Conservation (phyloP, 2,888 invertebrate species). For the Brachypterus glaber region DNA sequence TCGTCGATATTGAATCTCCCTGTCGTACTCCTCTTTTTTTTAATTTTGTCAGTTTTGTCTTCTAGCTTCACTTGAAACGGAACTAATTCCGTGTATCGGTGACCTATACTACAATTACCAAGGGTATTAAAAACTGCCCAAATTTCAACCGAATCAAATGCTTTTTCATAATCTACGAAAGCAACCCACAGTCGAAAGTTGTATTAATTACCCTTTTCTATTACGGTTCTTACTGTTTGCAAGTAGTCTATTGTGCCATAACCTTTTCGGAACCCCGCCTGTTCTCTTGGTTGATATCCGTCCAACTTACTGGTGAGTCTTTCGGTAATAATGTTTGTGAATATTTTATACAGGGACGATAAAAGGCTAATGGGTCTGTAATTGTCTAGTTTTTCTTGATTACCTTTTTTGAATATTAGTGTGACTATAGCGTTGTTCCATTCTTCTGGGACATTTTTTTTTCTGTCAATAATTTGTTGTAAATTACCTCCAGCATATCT, state of each 20-base stretch:
- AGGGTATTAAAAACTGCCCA: too few species aligned
- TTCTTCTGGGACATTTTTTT: slow-evolving; percentile 6
- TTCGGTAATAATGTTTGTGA: slow-evolving; percentile 17
- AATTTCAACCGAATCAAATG: too few species aligned
- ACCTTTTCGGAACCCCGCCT: slow-evolving; percentile 15
- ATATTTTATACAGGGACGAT: slow-evolving; percentile 14
- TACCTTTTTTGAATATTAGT: slow-evolving; percentile 11
- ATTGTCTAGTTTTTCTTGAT: slow-evolving; percentile 11
- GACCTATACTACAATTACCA: too few species aligned
- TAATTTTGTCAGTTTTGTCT: too few species aligned
- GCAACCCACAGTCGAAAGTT: too few species aligned
- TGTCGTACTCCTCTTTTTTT: too few species aligned
- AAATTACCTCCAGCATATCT: too few species aligned
- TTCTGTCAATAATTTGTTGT: too few species aligned
- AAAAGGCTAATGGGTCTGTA: slow-evolving; percentile 14
- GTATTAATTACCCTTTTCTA: slow-evolving; percentile 19
- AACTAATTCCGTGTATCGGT: too few species aligned
- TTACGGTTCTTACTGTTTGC: slow-evolving; percentile 13
- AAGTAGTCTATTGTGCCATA: slow-evolving; percentile 18
- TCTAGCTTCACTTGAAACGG: too few species aligned
- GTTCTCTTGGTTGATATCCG: slow-evolving; percentile 17
- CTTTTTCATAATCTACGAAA: too few species aligned
- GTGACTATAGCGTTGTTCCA: slow-evolving; percentile 13
- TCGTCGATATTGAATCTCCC: too few species aligned
- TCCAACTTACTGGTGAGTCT: slow-evolving; percentile 17